Evolutionary conservation across 2,888 invertebrate species (phyloP).

Genomic region (Drosophila falleni): DNA sequence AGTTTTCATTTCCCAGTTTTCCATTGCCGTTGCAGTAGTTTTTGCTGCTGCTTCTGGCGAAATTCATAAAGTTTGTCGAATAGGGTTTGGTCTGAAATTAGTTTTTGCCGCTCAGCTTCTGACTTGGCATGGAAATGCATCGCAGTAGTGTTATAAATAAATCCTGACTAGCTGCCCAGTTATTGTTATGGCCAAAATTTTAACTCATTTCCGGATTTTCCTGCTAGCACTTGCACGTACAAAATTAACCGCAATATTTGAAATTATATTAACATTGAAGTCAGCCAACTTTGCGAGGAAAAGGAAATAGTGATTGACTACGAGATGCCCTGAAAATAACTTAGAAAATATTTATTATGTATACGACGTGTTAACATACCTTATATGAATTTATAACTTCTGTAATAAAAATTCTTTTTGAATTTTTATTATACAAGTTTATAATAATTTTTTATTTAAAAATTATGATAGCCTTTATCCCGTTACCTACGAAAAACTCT

Average conservation of each 20-base stretch:
- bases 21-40: slow-evolving; percentile 24
- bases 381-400: too few species aligned
- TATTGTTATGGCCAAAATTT: slow-evolving; percentile 31
- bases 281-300: slow-evolving; percentile 42
- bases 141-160: slow-evolving; percentile 29
- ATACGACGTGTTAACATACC: background rate
- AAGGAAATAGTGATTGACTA: slow-evolving; percentile 9
- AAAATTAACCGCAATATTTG: slow-evolving; percentile 77
- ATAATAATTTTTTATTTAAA: too few species aligned
- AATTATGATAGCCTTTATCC: too few species aligned
- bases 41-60: slow-evolving; percentile 41
- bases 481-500: too few species aligned
- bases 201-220: slow-evolving; percentile 61
- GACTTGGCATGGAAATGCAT: slow-evolving; percentile 42
- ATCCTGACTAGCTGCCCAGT: slow-evolving; percentile 26
- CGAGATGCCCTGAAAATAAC: background rate
- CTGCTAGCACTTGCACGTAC: slow-evolving; percentile 35
- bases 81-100: slow-evolving; percentile 48
- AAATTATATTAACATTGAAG: slow-evolving; percentile 75
- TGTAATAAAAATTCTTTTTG: too few species aligned
- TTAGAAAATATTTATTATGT: background rate
- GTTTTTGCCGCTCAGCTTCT: slow-evolving; percentile 44
- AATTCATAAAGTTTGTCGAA: slow-evolving; percentile 67
- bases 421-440: too few species aligned
- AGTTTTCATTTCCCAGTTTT: slow-evolving; percentile 20